phyloP scores from a whole-genome alignment of 2,113 vertebrate genomes.

The Galbula dea region DNA sequence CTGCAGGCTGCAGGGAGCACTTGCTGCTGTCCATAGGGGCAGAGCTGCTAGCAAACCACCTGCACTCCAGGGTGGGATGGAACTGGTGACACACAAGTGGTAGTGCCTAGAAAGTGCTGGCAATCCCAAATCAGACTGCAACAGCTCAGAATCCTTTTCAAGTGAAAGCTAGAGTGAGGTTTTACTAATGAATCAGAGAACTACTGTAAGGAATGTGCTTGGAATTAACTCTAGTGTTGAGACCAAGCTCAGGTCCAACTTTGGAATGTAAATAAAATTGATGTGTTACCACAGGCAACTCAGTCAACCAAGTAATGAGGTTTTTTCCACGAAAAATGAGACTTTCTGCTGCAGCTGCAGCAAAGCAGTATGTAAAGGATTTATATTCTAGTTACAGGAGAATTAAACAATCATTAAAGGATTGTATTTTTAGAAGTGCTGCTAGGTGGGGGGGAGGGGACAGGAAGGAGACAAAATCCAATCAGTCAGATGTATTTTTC shows the following conservation, averaged over 20 bases:
- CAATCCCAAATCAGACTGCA: not conserved
- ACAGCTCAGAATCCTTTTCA: not conserved
- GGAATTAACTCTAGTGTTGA: constrained; percentile 45
- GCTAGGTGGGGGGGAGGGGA: not conserved
- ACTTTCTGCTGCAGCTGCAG: constrained; percentile 57
- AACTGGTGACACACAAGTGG: not conserved
- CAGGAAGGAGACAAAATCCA: not conserved
- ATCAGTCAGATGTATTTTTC: constrained; percentile 41
- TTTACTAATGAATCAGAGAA: not conserved
- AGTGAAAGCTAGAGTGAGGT: not conserved
- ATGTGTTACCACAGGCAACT: constrained; percentile 69
- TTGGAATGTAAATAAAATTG: constrained; percentile 75
- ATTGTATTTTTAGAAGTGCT: constrained; percentile 60
- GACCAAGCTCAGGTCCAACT: constrained; percentile 62
- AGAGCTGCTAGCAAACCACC: not conserved
- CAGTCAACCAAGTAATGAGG: constrained; percentile 71
- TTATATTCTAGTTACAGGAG: constrained; percentile 63
- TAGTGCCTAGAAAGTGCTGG: not conserved
- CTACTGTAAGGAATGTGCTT: constrained; percentile 35
- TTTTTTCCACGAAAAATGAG: constrained; percentile 70
- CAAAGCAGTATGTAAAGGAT: constrained; percentile 52
- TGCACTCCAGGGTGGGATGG: not conserved
- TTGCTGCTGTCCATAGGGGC: not conserved
- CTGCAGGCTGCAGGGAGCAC: not conserved
- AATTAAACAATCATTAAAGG: constrained; percentile 73